A percentile compares a stretch with the other conserved stretches of the same genome.
phyloP scores from a whole-genome alignment of 2,888 invertebrate species.

The Diabrotica balteata region DNA sequence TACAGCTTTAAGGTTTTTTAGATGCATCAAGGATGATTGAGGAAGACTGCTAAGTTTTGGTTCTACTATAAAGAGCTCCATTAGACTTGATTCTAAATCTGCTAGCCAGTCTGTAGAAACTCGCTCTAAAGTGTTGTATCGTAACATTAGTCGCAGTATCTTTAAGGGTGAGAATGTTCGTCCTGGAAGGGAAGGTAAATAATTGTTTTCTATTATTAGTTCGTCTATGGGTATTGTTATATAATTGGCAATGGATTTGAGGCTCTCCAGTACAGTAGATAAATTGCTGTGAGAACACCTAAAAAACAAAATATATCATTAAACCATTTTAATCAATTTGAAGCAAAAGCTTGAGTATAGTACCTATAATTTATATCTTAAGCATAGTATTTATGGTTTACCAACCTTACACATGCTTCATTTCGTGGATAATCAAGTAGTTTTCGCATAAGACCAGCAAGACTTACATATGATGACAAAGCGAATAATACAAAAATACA shows the following conservation, averaged over 20 bases:
- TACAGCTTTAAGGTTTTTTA: conserved; percentile 80
- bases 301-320: conserved; percentile 44
- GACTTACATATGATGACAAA: no score
- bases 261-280: conserved; percentile 75
- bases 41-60: conserved; percentile 81
- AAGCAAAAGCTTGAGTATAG: no score
- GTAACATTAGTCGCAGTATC: conserved; percentile 80
- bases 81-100: conserved; percentile 76
- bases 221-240: conserved; percentile 80
- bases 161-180: conserved; percentile 79
- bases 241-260: conserved; percentile 72
- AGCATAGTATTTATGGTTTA: no score
- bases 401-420: no score
- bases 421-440: no score
- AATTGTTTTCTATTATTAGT: conserved; percentile 86
- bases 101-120: conserved; percentile 83
- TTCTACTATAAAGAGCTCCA: conserved; percentile 87
- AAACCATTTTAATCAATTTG: no score
- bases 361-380: no score
- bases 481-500: no score
- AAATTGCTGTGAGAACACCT: conserved; percentile 94
- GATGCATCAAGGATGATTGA: conserved; percentile 76
- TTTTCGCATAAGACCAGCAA: no score
- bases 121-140: conserved; percentile 83
- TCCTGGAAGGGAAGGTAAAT: conserved; percentile 84